These are phyloP conservation scores for human DNA, from an alignment of 2,113 vertebrate genomes.

Conservation along the genomic window GRCh38 chr1:25733001-25733500, in stretches of 20 bases:
- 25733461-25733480: background rate
- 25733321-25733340: background rate
- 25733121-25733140: background rate
- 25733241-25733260: background rate
- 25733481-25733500: background rate
- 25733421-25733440: accelerated
- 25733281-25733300: background rate
- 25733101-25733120: background rate
- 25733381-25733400: background rate
- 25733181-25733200: background rate
- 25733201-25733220: background rate
- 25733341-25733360: no score
- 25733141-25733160: no score
- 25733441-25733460: background rate
- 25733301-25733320: background rate
- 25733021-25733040: background rate
- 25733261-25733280: background rate
- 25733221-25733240: background rate
- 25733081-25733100: background rate
- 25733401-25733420: accelerated
- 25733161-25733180: background rate
- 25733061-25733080: background rate
- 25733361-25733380: background rate
- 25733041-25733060: background rate
- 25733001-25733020: accelerated